Percentiles rank a stretch among this genome's conserved stretches.
These are phyloP conservation scores for Physeter macrocephalus DNA, from an alignment of 2,113 vertebrate species.

Conservation along the genomic window DNA sequence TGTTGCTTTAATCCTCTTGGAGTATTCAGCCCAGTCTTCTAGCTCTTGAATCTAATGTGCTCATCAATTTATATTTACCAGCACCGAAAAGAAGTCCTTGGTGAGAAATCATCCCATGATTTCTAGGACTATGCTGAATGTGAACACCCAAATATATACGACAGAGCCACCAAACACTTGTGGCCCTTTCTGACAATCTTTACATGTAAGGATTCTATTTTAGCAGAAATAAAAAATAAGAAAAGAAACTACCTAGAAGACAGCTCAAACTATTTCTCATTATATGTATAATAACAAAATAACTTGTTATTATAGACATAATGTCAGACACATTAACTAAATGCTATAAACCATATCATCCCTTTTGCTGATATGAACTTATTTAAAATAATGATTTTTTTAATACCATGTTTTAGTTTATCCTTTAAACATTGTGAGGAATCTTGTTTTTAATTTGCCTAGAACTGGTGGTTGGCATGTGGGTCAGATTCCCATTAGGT, in stretches of 20 bases:
- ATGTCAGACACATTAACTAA: not conserved
- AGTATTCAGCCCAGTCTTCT: not conserved
- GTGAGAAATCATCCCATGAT: not conserved
- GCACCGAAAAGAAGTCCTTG: not conserved
- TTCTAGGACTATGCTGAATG: not conserved
- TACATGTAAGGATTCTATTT: not conserved
- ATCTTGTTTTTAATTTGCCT: not conserved
- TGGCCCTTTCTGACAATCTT: not conserved
- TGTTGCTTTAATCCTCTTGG: not conserved
- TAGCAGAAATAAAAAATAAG: not conserved
- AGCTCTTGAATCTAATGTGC: not conserved
- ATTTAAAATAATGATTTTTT: constrained; percentile 3
- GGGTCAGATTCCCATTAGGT: not conserved
- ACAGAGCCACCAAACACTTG: not conserved
- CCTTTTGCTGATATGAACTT: not conserved
- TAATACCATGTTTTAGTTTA: not conserved
- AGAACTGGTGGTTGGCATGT: not conserved
- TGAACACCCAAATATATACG: not conserved
- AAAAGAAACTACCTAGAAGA: not conserved
- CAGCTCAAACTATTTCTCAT: not conserved
- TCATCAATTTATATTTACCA: not conserved
- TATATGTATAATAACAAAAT: not conserved
- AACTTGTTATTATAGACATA: not conserved
- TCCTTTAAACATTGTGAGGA: not conserved
- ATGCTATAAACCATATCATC: not conserved